These are phyloP conservation scores for Hyles lineata DNA, from an alignment of 2,888 invertebrate genomes.

Conservation along the genomic window DNA sequence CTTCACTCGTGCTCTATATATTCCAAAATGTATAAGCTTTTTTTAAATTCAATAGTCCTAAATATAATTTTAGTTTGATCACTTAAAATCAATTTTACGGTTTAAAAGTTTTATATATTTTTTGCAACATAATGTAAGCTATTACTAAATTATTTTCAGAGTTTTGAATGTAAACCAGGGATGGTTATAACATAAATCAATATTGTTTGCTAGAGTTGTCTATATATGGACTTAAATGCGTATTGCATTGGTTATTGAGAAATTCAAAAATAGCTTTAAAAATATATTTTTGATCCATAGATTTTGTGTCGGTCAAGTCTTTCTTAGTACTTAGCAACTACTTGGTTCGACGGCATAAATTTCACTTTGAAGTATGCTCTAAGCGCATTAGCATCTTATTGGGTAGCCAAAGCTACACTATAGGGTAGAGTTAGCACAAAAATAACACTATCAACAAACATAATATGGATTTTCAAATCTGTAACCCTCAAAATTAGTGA, in stretches of 20 bases:
- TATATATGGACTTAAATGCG: background rate
- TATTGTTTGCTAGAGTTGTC: background rate
- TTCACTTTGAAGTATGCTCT: background rate
- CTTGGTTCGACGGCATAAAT: background rate
- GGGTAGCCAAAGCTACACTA: no score
- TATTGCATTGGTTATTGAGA: background rate
- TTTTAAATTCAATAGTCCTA: background rate
- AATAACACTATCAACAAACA: no score
- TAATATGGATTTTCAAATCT: no score
- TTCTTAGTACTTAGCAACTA: background rate
- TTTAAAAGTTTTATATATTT: background rate
- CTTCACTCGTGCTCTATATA: constrained; percentile 31
- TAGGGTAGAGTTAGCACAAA: no score
- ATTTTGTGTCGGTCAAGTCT: no score
- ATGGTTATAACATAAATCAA: constrained; percentile 3
- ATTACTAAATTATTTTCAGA: constrained; percentile 5
- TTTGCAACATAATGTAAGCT: background rate
- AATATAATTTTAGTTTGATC: background rate
- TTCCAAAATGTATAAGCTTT: constrained; percentile 13
- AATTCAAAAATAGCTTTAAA: background rate
- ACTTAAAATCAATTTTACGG: constrained; percentile 1
- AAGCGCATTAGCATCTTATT: no score
- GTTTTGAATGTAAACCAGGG: background rate
- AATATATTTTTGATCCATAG: no score
- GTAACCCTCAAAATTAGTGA: no score